Conservation (phyloP, 2,113 vertebrate species). For the Chiloscyllium plagiosum region DNA sequence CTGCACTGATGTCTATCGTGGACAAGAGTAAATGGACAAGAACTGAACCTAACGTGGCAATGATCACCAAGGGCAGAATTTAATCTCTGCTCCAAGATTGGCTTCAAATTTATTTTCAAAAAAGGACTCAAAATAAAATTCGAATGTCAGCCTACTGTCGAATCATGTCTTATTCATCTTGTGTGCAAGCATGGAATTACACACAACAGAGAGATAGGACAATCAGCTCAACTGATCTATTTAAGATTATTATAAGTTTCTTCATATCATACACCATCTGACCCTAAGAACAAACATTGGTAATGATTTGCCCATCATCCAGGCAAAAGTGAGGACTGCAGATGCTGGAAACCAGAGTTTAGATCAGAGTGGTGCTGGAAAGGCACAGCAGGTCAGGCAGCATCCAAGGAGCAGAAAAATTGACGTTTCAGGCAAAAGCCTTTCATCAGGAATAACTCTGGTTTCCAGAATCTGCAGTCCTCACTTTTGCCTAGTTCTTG, state of each 20-base stretch:
- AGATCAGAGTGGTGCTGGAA: too few species aligned
- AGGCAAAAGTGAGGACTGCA: too few species aligned
- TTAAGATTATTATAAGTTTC: not conserved
- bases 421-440: too few species aligned
- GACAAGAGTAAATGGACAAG: not conserved
- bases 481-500: too few species aligned
- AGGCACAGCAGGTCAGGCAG: too few species aligned
- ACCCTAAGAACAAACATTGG: not conserved
- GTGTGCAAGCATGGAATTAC: not conserved
- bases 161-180: not conserved
- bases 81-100: not conserved
- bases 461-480: too few species aligned
- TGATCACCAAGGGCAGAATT: not conserved
- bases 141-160: not conserved
- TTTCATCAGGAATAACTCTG: too few species aligned
- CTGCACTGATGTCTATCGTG: not conserved
- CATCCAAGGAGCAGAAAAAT: too few species aligned
- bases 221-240: not conserved
- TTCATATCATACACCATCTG: not conserved
- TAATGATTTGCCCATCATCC: not conserved
- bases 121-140: not conserved
- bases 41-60: not conserved
- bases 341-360: too few species aligned
- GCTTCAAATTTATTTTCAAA: not conserved
- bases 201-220: not conserved